phyloP scores from a whole-genome alignment of 2,797 vertebrate species.

The Pseudotriccus pelzelni region DNA sequence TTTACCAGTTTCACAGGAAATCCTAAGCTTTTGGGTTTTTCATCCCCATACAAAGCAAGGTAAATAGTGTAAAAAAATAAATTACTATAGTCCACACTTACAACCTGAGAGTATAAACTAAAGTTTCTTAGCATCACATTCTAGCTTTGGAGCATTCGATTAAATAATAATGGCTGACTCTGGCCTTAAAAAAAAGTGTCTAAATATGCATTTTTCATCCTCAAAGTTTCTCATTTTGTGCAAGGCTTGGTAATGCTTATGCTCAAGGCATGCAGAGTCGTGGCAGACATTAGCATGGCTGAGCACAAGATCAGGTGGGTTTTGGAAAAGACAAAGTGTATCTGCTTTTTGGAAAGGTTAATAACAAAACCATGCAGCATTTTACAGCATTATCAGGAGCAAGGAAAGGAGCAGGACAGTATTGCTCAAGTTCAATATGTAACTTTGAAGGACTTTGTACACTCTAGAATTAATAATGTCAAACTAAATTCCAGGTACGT shows the following conservation, averaged over 20 bases:
- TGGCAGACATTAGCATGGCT: neutral
- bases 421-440: rapidly evolving
- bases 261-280: neutral
- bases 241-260: neutral
- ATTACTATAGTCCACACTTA: neutral
- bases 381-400: neutral
- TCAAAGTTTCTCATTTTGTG: neutral
- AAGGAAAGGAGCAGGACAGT: neutral
- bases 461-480: neutral
- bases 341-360: neutral
- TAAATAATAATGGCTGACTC: neutral
- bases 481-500: neutral
- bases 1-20: neutral
- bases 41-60: neutral
- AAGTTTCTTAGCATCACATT: neutral
- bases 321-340: neutral
- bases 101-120: neutral
- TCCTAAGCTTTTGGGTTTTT: neutral
- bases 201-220: neutral
- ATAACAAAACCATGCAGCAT: neutral
- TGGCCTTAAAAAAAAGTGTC: neutral
- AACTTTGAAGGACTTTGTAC: neutral
- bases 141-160: neutral
- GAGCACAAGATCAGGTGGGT: neutral
- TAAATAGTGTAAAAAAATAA: neutral